phyloP scores from a whole-genome alignment of 2,888 invertebrate genomes.

The Acrobasis suavella region DNA sequence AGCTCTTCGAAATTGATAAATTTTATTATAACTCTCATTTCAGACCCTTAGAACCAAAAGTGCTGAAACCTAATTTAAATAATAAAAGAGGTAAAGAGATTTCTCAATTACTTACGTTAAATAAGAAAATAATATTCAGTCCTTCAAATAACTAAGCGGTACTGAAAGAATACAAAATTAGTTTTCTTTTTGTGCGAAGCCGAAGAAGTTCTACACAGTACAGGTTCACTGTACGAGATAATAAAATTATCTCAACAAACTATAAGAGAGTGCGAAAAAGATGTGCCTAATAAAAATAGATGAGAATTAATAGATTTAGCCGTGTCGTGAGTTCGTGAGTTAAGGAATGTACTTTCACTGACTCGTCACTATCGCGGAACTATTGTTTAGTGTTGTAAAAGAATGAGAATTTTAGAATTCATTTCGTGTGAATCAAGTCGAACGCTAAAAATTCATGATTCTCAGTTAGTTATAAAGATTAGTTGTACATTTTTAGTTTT shows the following conservation, averaged over 20 bases:
- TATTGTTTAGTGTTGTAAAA: constrained; percentile 19
- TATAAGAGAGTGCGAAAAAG: background rate
- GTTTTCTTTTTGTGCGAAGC: background rate
- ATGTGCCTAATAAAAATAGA: background rate
- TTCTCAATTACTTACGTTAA: constrained; percentile 1
- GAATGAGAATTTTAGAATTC: no score
- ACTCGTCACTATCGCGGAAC: constrained; percentile 36
- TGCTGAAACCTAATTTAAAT: background rate
- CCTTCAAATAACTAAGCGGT: background rate
- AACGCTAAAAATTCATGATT: no score
- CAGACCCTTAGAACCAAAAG: background rate
- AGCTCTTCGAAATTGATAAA: background rate
- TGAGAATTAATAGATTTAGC: constrained; percentile 3
- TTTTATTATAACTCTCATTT: background rate
- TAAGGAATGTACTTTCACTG: constrained; percentile 55
- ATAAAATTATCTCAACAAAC: constrained; percentile 6
- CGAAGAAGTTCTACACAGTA: background rate
- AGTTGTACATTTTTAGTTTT: no score
- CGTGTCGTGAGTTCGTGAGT: constrained; percentile 9
- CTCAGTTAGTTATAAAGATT: no score
- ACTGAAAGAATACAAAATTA: constrained; percentile 13
- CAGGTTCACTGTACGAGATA: constrained; percentile 3
- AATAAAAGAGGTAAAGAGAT: background rate
- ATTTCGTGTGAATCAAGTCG: no score
- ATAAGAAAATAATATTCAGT: constrained; percentile 4